Evolutionary conservation across 2,797 vertebrate genomes (phyloP).

Genomic region (Psittacula derbiana): DNA sequence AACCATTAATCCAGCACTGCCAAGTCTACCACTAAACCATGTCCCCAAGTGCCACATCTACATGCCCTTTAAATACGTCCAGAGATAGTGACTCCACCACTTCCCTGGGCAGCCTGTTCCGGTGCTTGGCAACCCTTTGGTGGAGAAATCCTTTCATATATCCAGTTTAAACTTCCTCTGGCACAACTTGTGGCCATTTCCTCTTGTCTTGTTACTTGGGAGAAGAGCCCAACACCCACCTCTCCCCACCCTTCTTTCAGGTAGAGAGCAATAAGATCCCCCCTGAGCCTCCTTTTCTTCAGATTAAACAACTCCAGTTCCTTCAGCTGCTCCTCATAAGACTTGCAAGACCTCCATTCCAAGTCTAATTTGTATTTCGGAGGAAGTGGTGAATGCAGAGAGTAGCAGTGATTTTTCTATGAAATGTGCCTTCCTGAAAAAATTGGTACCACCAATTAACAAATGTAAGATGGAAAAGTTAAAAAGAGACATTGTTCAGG

Average conservation of each 20-base stretch:
- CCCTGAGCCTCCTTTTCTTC: not conserved
- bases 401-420: not conserved
- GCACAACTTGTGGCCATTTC: not conserved
- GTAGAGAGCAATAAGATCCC: not conserved
- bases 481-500: not conserved
- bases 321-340: not conserved
- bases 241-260: not conserved
- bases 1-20: not conserved
- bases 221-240: not conserved
- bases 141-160: not conserved
- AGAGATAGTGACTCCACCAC: not conserved
- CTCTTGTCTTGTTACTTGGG: not conserved
- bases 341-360: not conserved
- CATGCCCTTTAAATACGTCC: accelerated
- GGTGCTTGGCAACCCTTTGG: not conserved
- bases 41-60: not conserved
- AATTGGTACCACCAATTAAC: not conserved
- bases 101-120: not conserved
- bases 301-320: accelerated
- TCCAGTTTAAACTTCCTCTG: not conserved
- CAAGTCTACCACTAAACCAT: not conserved
- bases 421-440: not conserved
- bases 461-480: not conserved
- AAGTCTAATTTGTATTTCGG: not conserved
- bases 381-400: not conserved